These are phyloP conservation scores for Brachypalpus laphriformis DNA, from an alignment of 2,888 invertebrate genomes.

Conservation along the genomic window DNA sequence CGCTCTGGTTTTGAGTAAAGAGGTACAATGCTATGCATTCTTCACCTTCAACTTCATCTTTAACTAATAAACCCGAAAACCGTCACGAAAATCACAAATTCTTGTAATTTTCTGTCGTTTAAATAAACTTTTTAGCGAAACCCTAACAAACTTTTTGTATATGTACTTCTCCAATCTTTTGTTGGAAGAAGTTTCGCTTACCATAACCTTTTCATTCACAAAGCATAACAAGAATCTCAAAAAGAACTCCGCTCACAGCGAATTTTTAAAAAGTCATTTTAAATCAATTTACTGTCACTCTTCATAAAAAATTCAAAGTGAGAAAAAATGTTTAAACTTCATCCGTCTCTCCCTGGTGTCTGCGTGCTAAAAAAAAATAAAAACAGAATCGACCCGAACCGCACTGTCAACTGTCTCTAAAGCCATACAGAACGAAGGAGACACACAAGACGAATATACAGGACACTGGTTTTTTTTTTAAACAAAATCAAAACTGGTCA, in stretches of 20 bases:
- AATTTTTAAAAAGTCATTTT: constrained; percentile 51
- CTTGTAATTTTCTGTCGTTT: background rate
- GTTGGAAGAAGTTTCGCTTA: background rate
- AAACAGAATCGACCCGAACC: constrained; percentile 8
- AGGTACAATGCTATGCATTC: too few relatives aligned
- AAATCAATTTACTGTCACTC: constrained; percentile 64
- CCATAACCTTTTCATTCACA: constrained; percentile 20
- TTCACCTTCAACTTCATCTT: too few relatives aligned
- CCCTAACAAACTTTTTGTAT: background rate
- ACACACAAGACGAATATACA: too few relatives aligned
- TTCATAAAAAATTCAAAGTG: constrained; percentile 51
- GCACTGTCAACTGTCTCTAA: background rate
- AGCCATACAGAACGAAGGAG: background rate
- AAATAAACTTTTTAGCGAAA: background rate
- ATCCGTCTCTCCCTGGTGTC: background rate
- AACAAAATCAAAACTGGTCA: constrained; percentile 53
- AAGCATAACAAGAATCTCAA: constrained; percentile 4
- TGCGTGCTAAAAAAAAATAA: background rate
- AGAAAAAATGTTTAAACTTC: constrained; percentile 42
- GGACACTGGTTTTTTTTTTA: background rate
- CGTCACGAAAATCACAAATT: background rate
- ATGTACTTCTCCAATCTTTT: background rate
- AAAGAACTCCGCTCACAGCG: background rate
- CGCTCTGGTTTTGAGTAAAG: too few relatives aligned
- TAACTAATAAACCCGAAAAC: too few relatives aligned